Percentiles rank a stretch among this genome's conserved stretches.
Conservation (phyloP, 2,797 vertebrate species). For the Diplodus sargus region DNA sequence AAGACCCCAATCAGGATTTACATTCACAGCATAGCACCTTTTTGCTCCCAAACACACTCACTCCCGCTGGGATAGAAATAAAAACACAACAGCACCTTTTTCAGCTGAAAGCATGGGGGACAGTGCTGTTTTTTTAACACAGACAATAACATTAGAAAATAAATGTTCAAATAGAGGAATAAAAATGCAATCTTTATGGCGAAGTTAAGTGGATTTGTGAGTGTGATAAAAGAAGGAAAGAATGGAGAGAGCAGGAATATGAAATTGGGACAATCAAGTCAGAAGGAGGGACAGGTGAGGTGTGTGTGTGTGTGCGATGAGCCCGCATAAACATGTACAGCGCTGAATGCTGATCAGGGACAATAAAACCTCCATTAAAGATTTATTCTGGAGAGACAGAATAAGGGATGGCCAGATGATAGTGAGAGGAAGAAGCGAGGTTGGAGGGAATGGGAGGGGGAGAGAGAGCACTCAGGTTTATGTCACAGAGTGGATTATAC, state of each 20-base stretch:
- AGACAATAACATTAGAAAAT: conserved; percentile 24
- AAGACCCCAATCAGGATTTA: conserved; percentile 78
- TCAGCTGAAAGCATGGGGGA: conserved; percentile 17
- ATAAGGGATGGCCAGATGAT: conserved; percentile 52
- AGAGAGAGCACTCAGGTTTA: conserved; percentile 65
- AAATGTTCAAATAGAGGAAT: conserved; percentile 20
- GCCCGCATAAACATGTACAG: conserved; percentile 72
- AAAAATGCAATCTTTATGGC: conserved; percentile 25
- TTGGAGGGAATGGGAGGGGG: conserved; percentile 27
- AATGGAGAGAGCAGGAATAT: conserved; percentile 36
- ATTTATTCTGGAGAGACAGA: conserved; percentile 75
- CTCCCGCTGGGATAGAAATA: conserved; percentile 31
- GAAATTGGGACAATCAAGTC: conserved; percentile 66
- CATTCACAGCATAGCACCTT: conserved; percentile 63
- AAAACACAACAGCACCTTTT: conserved; percentile 14
- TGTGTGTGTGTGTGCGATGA: conserved; percentile 40
- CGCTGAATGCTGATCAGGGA: conserved; percentile 79
- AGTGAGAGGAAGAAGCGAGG: conserved; percentile 48
- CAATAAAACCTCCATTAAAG: conserved; percentile 82
- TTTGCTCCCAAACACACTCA: conserved; percentile 43
- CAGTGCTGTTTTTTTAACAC: conserved; percentile 34
- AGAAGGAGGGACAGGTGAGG: conserved; percentile 56
- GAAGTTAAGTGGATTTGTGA: conserved; percentile 53
- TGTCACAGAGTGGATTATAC: conserved; percentile 80
- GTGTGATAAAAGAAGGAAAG: conserved; percentile 41